Percentiles rank a stretch among this genome's conserved stretches.
Conservation (phyloP, 2,797 vertebrate genomes). For the Bufotes viridis region DNA sequence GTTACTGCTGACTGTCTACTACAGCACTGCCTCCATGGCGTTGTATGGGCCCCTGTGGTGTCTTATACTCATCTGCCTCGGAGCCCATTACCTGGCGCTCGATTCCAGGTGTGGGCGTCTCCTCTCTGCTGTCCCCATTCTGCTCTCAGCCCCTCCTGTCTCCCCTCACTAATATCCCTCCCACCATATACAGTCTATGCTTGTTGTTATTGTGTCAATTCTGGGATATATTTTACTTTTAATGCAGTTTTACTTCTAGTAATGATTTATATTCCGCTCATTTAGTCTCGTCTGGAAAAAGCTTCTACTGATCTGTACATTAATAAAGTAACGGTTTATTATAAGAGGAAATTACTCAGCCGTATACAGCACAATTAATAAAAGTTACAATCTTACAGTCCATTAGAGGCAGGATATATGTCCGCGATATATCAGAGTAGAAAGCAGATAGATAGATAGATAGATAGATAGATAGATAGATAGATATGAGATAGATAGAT, state of each 20-base stretch:
- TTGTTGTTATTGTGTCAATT: background rate
- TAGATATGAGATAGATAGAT: background rate
- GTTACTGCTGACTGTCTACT: too few relatives aligned
- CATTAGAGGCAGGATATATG: background rate
- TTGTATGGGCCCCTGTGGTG: too few relatives aligned
- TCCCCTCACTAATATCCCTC: background rate
- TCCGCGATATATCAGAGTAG: background rate
- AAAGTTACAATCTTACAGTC: background rate
- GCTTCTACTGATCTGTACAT: constrained; percentile 12
- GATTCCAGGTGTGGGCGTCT: too few relatives aligned
- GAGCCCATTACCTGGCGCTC: too few relatives aligned
- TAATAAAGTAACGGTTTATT: constrained; percentile 1
- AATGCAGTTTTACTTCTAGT: background rate
- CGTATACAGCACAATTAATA: constrained; percentile 20
- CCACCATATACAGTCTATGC: background rate
- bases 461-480: background rate
- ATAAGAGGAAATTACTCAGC: constrained; percentile 27
- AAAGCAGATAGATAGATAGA: background rate
- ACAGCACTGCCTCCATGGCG: too few relatives aligned
- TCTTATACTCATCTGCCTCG: too few relatives aligned
- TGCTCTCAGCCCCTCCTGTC: too few relatives aligned
- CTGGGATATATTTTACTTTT: background rate
- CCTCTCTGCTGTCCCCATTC: too few relatives aligned
- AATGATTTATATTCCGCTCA: background rate
- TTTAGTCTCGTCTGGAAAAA: background rate